These are phyloP conservation scores for Drosophila suboccidentalis DNA, from an alignment of 2,888 invertebrate genomes.

Conservation along the genomic window DNA sequence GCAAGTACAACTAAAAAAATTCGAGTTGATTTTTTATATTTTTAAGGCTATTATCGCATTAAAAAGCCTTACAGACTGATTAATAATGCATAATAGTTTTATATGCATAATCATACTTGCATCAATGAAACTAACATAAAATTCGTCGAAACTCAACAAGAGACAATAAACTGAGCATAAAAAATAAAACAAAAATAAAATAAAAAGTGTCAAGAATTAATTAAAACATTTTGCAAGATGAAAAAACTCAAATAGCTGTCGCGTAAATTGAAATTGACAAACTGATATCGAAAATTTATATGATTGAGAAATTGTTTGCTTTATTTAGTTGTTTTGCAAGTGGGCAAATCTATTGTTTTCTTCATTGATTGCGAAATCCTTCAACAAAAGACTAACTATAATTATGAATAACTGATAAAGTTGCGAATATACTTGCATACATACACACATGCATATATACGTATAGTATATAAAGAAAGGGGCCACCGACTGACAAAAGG, in stretches of 20 bases:
- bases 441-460: not conserved
- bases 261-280: not conserved
- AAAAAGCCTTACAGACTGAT: constrained; percentile 11
- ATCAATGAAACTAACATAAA: not conserved
- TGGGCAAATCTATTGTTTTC: not conserved
- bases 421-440: not conserved
- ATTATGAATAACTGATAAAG: constrained; percentile 22
- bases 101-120: constrained; percentile 9
- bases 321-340: not conserved
- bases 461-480: constrained; percentile 14
- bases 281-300: not conserved
- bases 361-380: constrained; percentile 11
- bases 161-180: constrained; percentile 3
- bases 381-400: constrained; percentile 17
- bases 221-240: not conserved
- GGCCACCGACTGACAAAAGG: constrained; percentile 33
- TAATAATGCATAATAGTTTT: constrained; percentile 28
- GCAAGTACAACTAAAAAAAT: not conserved
- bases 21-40: not conserved
- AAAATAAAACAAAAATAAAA: constrained; percentile 8
- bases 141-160: not conserved
- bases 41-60: constrained; percentile 2
- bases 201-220: not conserved
- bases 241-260: not conserved
- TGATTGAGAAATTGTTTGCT: too few species aligned